Base-by-base conservation (phyloP, 1,140 invertebrate species). In the Heterodera schachtii region DNA sequence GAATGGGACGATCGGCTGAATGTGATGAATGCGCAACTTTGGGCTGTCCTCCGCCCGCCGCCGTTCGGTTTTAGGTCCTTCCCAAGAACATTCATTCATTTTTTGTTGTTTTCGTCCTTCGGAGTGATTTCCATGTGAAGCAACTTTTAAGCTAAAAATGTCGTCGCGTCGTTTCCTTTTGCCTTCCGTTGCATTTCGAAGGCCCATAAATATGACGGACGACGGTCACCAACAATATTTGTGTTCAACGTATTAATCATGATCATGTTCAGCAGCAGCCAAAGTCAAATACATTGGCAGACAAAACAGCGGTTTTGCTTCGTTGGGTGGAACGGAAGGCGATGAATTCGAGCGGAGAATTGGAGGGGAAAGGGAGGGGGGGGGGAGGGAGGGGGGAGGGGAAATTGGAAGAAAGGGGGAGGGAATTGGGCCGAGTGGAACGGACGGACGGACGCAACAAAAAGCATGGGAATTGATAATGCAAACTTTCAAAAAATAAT, bases 261-360 rank as follows among this genome's bases (percentile, higher is more conserved):
- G 19, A 13, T 16, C 16, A 60, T 60, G 57, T 60, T 16, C 13
- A 5, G 57, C 16, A 60, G 13, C 57, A 60, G 49, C 2, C 6
- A 11, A 52, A 52, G 11, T 52, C 49, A 52, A 52, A 52, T 13
- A 52, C 49, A 52, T 60, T 19, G 16, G 13, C 16, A 60, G 57
- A 60, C 57, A 60, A 60, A 31, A 60, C 57, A 60, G 57, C 57
- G 57, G 57, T 60, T 60, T 60, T 60, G 57, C 57, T 60, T 60
- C 57, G 57, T 60, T 60, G 57, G 16, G 57, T 60, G 57, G 57
- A 60, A 60, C 57, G 57, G 57, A 60, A 60, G 19, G 57, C 19
- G 57, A 60, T 60, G 57, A 60, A 60, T 19, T 60, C 11, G 57
- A 19, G 5, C 13, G 57, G 57, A 13, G 57, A 19, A 19, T 16